phyloP scores from a whole-genome alignment of 2,113 vertebrate species.

The Notechis scutatus region DNA sequence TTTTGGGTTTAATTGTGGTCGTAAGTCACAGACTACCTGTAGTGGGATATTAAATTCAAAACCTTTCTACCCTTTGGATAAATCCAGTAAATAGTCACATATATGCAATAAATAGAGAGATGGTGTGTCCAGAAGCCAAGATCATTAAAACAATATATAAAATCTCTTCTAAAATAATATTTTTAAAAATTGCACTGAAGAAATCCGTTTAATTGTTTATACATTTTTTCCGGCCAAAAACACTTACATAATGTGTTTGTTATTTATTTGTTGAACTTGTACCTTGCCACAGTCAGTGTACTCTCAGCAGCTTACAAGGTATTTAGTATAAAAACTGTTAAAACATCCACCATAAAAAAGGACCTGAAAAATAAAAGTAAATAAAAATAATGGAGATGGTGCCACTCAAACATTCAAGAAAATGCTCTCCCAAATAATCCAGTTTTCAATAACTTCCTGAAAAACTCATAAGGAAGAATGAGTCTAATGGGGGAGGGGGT shows the following conservation, averaged over 20 bases:
- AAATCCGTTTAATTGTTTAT: neutral
- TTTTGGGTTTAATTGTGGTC: neutral
- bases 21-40: neutral
- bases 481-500: neutral
- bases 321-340: neutral
- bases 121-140: neutral
- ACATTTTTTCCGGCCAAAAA: neutral
- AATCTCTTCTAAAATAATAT: neutral
- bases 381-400: neutral
- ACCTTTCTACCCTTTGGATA: neutral
- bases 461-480: neutral
- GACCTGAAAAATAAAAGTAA: neutral
- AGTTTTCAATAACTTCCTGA: neutral
- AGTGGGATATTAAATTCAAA: neutral
- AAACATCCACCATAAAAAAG: neutral
- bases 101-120: neutral
- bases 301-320: neutral
- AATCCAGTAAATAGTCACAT: neutral
- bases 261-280: neutral
- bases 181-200: neutral
- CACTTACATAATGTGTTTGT: neutral
- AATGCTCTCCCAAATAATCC: neutral
- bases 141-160: neutral
- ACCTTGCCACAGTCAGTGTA: neutral
- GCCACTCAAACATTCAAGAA: neutral